Percentiles rank a stretch among this genome's conserved stretches.
phyloP scores from a whole-genome alignment of 1,140 invertebrate species.

The Sycophaga agraensis region DNA sequence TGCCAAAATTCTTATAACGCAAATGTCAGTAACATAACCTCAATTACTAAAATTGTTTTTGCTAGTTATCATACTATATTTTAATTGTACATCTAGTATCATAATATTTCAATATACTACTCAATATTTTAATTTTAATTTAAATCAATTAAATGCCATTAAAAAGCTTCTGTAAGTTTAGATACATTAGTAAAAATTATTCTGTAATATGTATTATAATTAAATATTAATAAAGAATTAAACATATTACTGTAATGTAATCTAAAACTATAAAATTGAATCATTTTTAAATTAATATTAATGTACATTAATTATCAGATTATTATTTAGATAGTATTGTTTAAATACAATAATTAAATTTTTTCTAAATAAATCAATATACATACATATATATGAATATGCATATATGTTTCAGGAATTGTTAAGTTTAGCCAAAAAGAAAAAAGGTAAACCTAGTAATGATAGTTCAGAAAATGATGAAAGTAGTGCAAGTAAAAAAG shows the following conservation, averaged over 20 bases:
- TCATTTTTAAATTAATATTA: no score
- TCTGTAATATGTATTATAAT: background rate
- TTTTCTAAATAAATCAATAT: no score
- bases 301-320: background rate
- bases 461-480: constrained; percentile 64
- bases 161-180: background rate
- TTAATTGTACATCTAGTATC: no score
- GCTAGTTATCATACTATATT: no score
- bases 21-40: constrained; percentile 7
- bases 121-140: background rate
- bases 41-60: no score
- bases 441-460: constrained; percentile 65
- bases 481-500: constrained; percentile 50
- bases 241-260: background rate
- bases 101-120: no score
- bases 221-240: background rate
- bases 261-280: background rate
- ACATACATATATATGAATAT: no score
- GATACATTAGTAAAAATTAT: background rate
- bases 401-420: constrained; percentile 87
- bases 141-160: background rate
- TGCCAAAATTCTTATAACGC: background rate
- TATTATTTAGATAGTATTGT: background rate
- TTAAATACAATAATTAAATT: background rate
- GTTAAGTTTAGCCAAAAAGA: constrained; percentile 83